Base-by-base conservation (phyloP, 2,888 invertebrate species). In the Macrophya alboannulata region DNA sequence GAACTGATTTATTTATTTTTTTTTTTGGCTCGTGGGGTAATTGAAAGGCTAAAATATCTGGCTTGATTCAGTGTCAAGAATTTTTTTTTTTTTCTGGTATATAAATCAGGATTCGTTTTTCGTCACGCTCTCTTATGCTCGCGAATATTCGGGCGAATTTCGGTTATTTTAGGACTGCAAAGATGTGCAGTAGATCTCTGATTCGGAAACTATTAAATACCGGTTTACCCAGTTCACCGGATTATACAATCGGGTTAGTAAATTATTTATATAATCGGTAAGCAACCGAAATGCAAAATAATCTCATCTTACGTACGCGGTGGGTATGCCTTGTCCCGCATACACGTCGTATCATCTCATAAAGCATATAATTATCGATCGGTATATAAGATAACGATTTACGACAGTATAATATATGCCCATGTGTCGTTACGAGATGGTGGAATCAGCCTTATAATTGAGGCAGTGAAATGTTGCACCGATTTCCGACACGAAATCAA, bases 341-440 rank as follows among this genome's bases (percentile, higher is more conserved):
- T 31, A 1, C 31, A 31, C 55, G 6, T 55, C n/a, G 37, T 40
- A 15, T n/a, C 40, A 17, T 71, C 17, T 71, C 71, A 17, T n/a
- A 71, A n/a, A 71, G 17, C 40, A 15, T 71, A 40, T 71, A 40
- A 71, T 71, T 71, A 71, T 71, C n/a, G 2, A n/a, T 31, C 31
- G 3, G 31, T 37, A 71, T 37, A 6, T n/a, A n/a, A 6, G 71
- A 71, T 40, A n/a, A 40, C 15, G 40, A 4, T 40, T 3, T 40
- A 40, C 40, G 2, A 4, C 15, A 6, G 4, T 71, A 40, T 40
- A 40, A 37, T 1, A 4, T 10, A 62, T 40, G 8, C 6, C 1
- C 37, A 17, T n/a, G n/a, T 40, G 71, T 71, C 71, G 71, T 40
- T 37, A 1, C 40, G 9, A 1, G 17, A n/a, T 31, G n/a, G 17